Evolutionary conservation across 2,888 invertebrate species (phyloP).

Genomic region (Drosophila seclusa): DNA sequence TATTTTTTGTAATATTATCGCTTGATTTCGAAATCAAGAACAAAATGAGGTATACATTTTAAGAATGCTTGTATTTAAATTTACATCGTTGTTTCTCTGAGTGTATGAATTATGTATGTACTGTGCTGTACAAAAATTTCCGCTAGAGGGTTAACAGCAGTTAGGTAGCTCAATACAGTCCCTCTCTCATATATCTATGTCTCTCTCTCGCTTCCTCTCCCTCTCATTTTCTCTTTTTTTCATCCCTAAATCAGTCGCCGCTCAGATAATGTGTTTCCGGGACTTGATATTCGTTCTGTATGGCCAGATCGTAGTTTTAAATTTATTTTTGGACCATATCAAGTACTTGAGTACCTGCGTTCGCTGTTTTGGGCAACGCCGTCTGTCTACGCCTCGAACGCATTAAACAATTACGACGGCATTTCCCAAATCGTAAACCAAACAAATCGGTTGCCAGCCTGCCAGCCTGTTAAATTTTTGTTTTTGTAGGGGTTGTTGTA

Average conservation of each 20-base stretch:
- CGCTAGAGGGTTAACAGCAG: slow-evolving; percentile 6
- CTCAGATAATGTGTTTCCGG: slow-evolving; percentile 36
- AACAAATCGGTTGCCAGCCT: slow-evolving; percentile 57
- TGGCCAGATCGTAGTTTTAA: slow-evolving; percentile 5
- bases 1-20: not conserved
- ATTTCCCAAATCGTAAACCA: slow-evolving; percentile 56
- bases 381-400: slow-evolving; percentile 23
- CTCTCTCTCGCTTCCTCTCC: not conserved
- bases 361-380: slow-evolving; percentile 5
- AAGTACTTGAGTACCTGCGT: slow-evolving; percentile 32
- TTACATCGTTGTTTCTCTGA: not conserved
- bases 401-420: slow-evolving; percentile 66
- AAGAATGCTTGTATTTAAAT: not conserved
- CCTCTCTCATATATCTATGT: not conserved
- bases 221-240: slow-evolving; percentile 3
- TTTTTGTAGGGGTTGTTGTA: slow-evolving; percentile 25
- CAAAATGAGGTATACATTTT: not conserved
- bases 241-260: slow-evolving; percentile 2
- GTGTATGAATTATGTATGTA: slow-evolving; percentile 13
- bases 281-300: slow-evolving; percentile 48
- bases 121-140: slow-evolving; percentile 28
- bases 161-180: slow-evolving; percentile 10
- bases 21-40: not conserved
- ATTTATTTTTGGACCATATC: slow-evolving; percentile 29
- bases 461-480: slow-evolving; percentile 6